Evolutionary conservation across 2,797 vertebrate genomes (phyloP), one percentile per base, ranked within the genome.

Genomic region (Falco concolor): DNA sequence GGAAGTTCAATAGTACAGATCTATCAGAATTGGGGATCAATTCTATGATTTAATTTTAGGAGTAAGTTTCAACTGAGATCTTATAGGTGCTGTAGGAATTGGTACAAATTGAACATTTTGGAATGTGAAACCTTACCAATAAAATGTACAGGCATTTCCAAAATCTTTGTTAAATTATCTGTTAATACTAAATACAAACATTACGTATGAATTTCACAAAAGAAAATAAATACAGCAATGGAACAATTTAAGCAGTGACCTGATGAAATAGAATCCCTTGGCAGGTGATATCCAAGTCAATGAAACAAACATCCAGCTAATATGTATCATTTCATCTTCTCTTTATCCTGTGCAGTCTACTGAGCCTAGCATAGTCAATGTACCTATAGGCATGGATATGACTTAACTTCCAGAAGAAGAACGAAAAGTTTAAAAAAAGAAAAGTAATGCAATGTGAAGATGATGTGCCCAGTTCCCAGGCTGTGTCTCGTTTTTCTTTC

Each of bases 401-500:
- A 73, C 22, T 89, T 54, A 49, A 54, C 18, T 77, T 67, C 85
- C 23, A 52, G 9, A 76, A 57, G 67, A 38, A 77, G 45, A 45
- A 75, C 68, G 3, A 50, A 67, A 8, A 42, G 10, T 47, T 90
- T 76, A 2, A 13, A 73, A 89, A 88, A 78, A 56, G 30, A 44
- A 34, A 49, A 84, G 23, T 15, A 76, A 63, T 15, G 13, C 40
- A 69, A 69, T 67, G 34, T 59, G 77, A 90, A 72, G 38, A 54
- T 44, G 12, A 69, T 69, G 40, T 79, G 63, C 32, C 45, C 69
- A 28, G 49, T 87, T 97, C 89, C 78, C 72, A 85, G 56, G 28
- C 64, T 87, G 47, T 84, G 74, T 87, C 52, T 95, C 56, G 20
- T 76, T 93, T 95, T 93, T 70, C 63, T 75, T 94, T 68, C 59